phyloP scores from a whole-genome alignment of 2,888 invertebrate genomes.

The Aspidapion aeneum region DNA sequence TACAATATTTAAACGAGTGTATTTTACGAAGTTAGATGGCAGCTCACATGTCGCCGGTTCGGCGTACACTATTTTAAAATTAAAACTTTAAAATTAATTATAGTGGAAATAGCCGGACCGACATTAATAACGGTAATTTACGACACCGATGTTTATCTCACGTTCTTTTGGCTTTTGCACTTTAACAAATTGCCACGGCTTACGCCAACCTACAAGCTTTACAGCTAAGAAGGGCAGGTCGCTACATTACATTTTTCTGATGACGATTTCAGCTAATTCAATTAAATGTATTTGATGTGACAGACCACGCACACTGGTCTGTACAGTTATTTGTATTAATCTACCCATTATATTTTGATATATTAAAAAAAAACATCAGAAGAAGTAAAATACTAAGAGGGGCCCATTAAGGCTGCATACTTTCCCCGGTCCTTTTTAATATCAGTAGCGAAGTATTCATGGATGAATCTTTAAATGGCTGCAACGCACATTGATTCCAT shows the following conservation, averaged over 20 bases:
- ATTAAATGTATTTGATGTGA: slow-evolving; percentile 16
- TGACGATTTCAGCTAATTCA: slow-evolving; percentile 31
- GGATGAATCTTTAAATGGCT: too few relatives aligned
- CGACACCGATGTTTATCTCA: slow-evolving; percentile 40
- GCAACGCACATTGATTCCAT: too few relatives aligned
- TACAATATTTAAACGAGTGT: too few relatives aligned
- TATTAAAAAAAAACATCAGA: too few relatives aligned
- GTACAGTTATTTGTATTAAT: too few relatives aligned
- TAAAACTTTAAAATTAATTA: slow-evolving; percentile 39
- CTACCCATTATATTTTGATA: too few relatives aligned
- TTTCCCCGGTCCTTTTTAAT: too few relatives aligned
- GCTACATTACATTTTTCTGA: slow-evolving; percentile 27
- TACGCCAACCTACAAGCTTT: slow-evolving; percentile 26
- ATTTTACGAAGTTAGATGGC: neutral
- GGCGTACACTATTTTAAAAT: slow-evolving; percentile 11
- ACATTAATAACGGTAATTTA: slow-evolving; percentile 41
- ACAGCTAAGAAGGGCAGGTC: too few relatives aligned
- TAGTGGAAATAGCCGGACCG: slow-evolving; percentile 34
- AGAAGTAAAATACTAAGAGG: too few relatives aligned
- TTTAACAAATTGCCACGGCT: slow-evolving; percentile 36
- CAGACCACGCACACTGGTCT: neutral
- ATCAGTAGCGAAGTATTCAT: too few relatives aligned
- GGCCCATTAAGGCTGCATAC: too few relatives aligned
- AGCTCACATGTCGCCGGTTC: too few relatives aligned
- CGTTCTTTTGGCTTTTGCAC: slow-evolving; percentile 37